phyloP scores from a whole-genome alignment of 2,113 vertebrate genomes.

The Cochlearius cochlearius region DNA sequence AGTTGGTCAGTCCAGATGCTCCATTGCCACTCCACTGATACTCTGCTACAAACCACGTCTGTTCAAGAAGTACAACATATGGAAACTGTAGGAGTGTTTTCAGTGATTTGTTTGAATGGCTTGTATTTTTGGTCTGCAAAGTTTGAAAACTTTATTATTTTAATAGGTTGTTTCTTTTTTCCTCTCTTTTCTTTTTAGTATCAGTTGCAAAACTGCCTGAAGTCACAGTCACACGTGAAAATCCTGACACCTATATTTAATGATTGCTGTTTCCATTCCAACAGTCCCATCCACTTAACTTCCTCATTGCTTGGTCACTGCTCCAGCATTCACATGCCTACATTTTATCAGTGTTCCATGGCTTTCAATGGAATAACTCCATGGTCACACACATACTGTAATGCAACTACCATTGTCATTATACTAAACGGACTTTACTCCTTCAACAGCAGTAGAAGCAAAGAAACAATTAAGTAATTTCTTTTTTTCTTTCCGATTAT shows the following conservation, averaged over 20 bases:
- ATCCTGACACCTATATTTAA: constrained; percentile 16
- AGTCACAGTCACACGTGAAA: background rate
- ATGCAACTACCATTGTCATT: background rate
- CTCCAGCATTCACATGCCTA: background rate
- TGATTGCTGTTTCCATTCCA: background rate
- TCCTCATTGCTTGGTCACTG: background rate
- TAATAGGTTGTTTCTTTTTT: background rate
- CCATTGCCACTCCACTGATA: background rate
- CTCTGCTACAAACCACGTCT: background rate
- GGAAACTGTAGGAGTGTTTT: background rate
- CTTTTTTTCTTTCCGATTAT: background rate
- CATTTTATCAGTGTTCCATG: background rate
- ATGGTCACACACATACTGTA: background rate
- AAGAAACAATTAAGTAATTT: background rate
- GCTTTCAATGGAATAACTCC: background rate
- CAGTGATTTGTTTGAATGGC: background rate
- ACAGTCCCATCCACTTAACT: background rate
- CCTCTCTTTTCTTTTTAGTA: background rate
- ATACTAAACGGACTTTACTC: background rate
- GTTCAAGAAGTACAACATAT: background rate
- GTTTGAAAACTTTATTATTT: constrained; percentile 10
- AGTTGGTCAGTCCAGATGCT: background rate
- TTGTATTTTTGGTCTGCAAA: background rate
- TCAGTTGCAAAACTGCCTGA: background rate
- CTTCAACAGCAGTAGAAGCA: background rate